A percentile compares a stretch with the other conserved stretches of the same genome.
These are phyloP conservation scores for Ceyx melanurus DNA, from an alignment of 2,113 vertebrate genomes.

Conservation along the genomic window DNA sequence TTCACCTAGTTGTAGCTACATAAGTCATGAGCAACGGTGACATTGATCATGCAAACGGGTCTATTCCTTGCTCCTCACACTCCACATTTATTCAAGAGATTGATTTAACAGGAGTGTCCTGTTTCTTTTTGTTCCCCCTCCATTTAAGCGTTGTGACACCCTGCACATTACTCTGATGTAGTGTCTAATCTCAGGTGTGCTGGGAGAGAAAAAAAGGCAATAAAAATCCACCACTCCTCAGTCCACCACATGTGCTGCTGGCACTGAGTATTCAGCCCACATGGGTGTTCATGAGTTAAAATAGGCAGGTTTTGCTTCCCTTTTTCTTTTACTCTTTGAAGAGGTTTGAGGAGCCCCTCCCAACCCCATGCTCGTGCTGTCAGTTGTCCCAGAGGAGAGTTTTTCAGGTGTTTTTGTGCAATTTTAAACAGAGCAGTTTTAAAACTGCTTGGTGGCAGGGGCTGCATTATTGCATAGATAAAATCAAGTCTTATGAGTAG, in stretches of 20 bases:
- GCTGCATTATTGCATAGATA: not conserved
- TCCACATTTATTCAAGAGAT: constrained; percentile 33
- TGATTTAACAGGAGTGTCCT: not conserved
- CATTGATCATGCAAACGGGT: not conserved
- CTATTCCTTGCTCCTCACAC: not conserved
- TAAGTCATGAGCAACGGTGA: not conserved
- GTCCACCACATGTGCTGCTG: not conserved
- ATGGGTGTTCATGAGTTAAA: not conserved
- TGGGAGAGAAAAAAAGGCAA: not conserved
- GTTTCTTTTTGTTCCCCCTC: not conserved
- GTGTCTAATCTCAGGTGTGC: not conserved
- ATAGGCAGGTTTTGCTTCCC: not conserved
- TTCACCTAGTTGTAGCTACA: not conserved
- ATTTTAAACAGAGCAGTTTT: not conserved
- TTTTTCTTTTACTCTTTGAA: not conserved
- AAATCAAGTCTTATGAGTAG: not conserved
- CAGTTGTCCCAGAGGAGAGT: not conserved
- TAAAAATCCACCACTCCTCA: not conserved
- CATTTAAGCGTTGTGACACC: not conserved
- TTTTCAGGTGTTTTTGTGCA: not conserved
- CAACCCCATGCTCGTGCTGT: not conserved
- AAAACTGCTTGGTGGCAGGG: not conserved
- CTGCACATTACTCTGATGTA: not conserved
- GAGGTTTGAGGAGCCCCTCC: not conserved
- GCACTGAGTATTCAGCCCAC: not conserved